Percentiles rank a stretch among this genome's conserved stretches.
These are phyloP conservation scores for Decapterus maruadsi DNA, from an alignment of 2,797 vertebrate species.

Conservation along the genomic window DNA sequence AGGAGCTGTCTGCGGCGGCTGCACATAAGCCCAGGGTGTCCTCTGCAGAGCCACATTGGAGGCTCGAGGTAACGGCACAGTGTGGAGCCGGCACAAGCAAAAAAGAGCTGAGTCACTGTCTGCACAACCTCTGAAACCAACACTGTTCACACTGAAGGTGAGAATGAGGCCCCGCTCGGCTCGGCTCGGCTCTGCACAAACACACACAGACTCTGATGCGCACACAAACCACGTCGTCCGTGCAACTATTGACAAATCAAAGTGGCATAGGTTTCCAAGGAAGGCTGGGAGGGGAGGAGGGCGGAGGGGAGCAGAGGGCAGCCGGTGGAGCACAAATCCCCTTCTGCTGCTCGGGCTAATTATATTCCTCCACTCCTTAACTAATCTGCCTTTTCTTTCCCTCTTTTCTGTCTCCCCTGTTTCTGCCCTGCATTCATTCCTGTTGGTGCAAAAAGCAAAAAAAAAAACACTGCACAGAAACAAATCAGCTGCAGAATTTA, in stretches of 20 bases:
- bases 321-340: constrained; percentile 81
- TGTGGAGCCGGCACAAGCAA: constrained; percentile 46
- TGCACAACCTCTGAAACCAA: constrained; percentile 60
- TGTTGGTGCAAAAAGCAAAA: background rate
- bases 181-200: constrained; percentile 5
- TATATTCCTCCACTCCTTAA: constrained; percentile 75
- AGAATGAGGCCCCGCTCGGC: constrained; percentile 40
- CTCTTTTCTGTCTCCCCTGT: constrained; percentile 26
- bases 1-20: constrained; percentile 33
- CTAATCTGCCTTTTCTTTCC: constrained; percentile 77
- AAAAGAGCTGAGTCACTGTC: constrained; percentile 77
- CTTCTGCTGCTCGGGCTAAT: constrained; percentile 84
- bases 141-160: constrained; percentile 56
- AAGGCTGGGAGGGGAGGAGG: constrained; percentile 53
- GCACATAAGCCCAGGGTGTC: constrained; percentile 35
- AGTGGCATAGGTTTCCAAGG: constrained; percentile 37
- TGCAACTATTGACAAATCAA: constrained; percentile 59
- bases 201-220: constrained; percentile 34
- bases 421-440: constrained; percentile 27
- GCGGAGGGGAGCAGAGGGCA: constrained; percentile 70
- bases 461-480: background rate
- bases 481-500: background rate
- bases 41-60: constrained; percentile 66
- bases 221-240: constrained; percentile 32
- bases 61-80: constrained; percentile 35